Conservation (phyloP, 2,113 vertebrate genomes). For the Uropsilus gracilis region DNA sequence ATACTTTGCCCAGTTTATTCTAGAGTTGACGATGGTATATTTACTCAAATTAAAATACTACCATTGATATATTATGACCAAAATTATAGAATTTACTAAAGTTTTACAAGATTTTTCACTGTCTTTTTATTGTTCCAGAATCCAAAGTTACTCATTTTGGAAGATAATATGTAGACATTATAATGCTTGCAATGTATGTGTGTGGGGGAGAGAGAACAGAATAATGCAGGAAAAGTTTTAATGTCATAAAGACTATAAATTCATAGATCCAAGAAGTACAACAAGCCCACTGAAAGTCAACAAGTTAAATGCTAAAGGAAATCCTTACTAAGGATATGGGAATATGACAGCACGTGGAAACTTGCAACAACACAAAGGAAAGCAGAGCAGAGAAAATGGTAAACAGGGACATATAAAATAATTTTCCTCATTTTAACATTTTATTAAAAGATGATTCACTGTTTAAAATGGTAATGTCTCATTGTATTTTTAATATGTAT, state of each 20-base stretch:
- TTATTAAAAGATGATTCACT: no score
- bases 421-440: no score
- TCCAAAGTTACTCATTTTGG: background rate
- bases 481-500: no score
- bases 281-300: no score
- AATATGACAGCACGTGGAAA: no score
- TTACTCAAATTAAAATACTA: slow-evolving; percentile 24
- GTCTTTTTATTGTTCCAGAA: background rate
- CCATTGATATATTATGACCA: background rate
- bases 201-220: background rate
- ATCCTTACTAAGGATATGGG: no score
- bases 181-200: background rate
- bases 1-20: background rate
- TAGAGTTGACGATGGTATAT: background rate
- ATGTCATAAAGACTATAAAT: slow-evolving; percentile 35
- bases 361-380: no score
- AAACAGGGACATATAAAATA: no score
- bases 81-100: background rate
- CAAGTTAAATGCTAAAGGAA: no score
- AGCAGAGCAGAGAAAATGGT: no score
- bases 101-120: background rate
- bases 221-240: background rate
- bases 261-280: slow-evolving; percentile 14
- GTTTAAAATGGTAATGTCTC: no score
- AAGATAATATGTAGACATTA: background rate